Evolutionary conservation across 1,140 invertebrate genomes (phyloP), one percentile per base, ranked within the genome.

Genomic region (Apis laboriosa): DNA sequence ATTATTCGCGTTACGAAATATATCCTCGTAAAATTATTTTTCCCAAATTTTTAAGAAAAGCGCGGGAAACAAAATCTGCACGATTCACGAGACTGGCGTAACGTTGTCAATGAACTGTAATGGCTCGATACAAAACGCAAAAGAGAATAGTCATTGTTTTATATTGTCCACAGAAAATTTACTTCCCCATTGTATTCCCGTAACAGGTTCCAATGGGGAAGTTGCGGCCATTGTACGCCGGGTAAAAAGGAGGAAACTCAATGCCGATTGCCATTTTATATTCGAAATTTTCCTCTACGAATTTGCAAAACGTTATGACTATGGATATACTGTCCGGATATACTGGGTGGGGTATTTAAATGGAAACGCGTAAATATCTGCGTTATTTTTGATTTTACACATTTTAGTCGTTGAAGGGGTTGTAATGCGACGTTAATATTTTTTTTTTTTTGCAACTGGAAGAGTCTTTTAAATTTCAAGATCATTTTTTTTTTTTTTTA

Each of bases 141-240:
- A 51, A 61, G 77, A 86, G 80, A 83, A 86, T 78, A 21, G 74
- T 86, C 83, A 86, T 86, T 86, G 73, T 86, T 86, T 86, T 60
- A 75, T 24, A 60, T 66, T 81, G 84, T 82, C 74, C 63, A 55
- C 61, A 17, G 53, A 77, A 79, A 83, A 86, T 86, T 83, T 78
- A 86, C 17, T 75, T 78, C 28, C 24, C 67, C 70, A 83, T 86
- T 86, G 68, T 82, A 19, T 49, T 56, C 53, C n/a, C 24, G 51
- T 21, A 81, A 28, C 55, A 64, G 76, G 58, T 85, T 43, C 12
- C 60, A 43, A 60, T 9, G 70, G 8, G 17, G 17, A 8, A 28
- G 24, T 63, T 12, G 24, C 21, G n/a, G 49, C 28, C 56, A 64
- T 78, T 86, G 70, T 70, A 12, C 68, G 43, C 34, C 21, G 34